Base-by-base conservation (phyloP, 1,140 invertebrate genomes). In the Dolichoris vasculosae region DNA sequence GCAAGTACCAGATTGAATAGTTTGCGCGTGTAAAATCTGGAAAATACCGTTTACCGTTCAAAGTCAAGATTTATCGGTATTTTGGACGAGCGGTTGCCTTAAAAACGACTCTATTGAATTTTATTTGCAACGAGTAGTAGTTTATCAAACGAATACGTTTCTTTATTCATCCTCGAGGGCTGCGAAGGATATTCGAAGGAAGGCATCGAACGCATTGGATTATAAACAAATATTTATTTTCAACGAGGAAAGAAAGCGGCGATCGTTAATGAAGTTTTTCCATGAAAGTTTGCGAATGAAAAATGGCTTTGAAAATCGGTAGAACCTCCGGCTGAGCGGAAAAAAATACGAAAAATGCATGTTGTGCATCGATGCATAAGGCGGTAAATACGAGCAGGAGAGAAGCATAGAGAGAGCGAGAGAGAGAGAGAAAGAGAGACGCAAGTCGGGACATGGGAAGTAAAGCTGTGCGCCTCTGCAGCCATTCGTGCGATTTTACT, bases 381-480 rank as follows among this genome's bases (percentile, higher is more conserved):
- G 23, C 69, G 6, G 6, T 43, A 73, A 73, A 43, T 73, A 23
- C 13, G 67, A 55, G 7, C 23, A 20, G 46, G 38, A 63, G 51
- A 75, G 32, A 51, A 51, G 15, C 20, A 59, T 59, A 26, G 26
- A 17, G 17, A 51, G 46, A 55, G 9, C 13, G 63, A 71, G 38
- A 55, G 43, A 82, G 43, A n/a, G n/a, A n/a, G n/a, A n/a, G n/a
- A n/a, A n/a, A n/a, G n/a, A 11, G 46, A 63, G 38, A 71, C 23
- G 63, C 43, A 48, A 35, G 15, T 69, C 13, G 81, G 11, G 64
- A 59, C 55, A 64, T 43, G 77, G 55, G 77, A 79, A 79, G 55
- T 79, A 43, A 69, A 67, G 8, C 63, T 67, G n/a, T 67, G 13
- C 13, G n/a, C 63, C 15, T 7, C 38, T 8, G 20, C 69, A 73